These are phyloP conservation scores for Paguma larvata DNA, from an alignment of 2,797 vertebrate species.

Conservation along the genomic window DNA sequence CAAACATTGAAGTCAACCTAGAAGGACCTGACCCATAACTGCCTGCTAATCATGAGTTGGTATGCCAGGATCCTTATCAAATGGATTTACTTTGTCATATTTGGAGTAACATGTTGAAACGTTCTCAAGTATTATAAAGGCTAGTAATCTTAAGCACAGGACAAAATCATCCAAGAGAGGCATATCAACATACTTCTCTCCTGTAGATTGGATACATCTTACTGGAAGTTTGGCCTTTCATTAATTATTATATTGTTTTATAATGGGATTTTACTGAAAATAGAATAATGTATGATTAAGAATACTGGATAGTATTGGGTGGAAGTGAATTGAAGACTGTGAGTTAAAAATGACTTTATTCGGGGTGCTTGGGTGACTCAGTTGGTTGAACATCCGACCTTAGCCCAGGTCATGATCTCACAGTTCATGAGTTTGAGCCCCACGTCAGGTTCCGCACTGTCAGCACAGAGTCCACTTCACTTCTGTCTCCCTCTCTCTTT, in stretches of 20 bases:
- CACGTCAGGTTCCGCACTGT: too few species aligned
- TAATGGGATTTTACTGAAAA: neutral
- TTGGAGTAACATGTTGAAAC: neutral
- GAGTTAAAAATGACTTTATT: neutral
- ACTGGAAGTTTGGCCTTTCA: fast-evolving
- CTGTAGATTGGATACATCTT: neutral
- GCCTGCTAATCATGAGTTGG: neutral
- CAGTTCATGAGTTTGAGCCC: too few species aligned
- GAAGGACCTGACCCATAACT: neutral
- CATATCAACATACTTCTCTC: neutral
- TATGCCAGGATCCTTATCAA: neutral
- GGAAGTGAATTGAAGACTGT: neutral
- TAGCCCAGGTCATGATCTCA: too few species aligned
- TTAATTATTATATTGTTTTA: neutral
- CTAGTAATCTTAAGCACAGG: neutral
- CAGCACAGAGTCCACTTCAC: too few species aligned
- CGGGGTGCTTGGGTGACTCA: too few species aligned
- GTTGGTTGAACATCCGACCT: too few species aligned
- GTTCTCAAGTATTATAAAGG: neutral
- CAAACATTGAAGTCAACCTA: neutral
- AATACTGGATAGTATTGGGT: neutral
- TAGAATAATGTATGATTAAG: neutral
- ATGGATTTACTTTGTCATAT: neutral
- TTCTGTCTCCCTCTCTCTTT: too few species aligned
- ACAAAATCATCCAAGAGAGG: neutral